Evolutionary conservation across 2,888 invertebrate species (phyloP), one percentile per base, ranked within the genome.

Genomic region (Heliconius ismenius): DNA sequence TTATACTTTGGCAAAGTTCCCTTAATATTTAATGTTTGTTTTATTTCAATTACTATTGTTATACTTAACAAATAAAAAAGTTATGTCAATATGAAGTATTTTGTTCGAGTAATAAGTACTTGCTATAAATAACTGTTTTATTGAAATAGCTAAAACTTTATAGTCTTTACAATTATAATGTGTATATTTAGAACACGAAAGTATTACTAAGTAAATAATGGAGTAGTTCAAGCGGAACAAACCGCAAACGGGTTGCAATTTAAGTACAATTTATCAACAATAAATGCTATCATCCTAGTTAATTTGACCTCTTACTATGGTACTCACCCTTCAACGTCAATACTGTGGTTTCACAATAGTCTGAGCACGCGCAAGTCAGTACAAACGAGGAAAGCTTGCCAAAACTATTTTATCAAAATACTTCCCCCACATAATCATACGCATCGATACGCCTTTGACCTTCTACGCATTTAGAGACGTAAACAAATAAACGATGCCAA

Each of bases 301-400:
- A 18, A 54, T 28, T 26, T 32, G 54, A 70, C 54, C 28, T 54
- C 13, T n/a, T 32, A 3, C 21, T 21, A 49, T 39, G 13, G 9
- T 21, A 28, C 18, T 21, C n/a, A 58, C 58, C 70, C 70, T 64
- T 65, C 26, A 62, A 62, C 43, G 9, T 10, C 54, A 54, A 54
- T 54, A 54, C 62, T 26, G 15, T 21, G 11, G 68, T 68, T 54
- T 11, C 21, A 69, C 60, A 54, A 32, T 54, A 67, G 67, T 74
- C 67, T 54, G 58, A 70, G 70, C 58, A 70, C 70, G 70, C 54
- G 70, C 58, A 70, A 58, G 3, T n/a, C 7, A 62, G 26, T n/a
- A n/a, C 32, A 70, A 70, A 70, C 18, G 58, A 70, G 70, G 70
- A 70, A 70, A 70, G 58, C 67, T 58, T 58, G 70, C 70, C 70